Evolutionary conservation across 2,888 invertebrate genomes (phyloP).

Genomic region (Chelonus formosanus): DNA sequence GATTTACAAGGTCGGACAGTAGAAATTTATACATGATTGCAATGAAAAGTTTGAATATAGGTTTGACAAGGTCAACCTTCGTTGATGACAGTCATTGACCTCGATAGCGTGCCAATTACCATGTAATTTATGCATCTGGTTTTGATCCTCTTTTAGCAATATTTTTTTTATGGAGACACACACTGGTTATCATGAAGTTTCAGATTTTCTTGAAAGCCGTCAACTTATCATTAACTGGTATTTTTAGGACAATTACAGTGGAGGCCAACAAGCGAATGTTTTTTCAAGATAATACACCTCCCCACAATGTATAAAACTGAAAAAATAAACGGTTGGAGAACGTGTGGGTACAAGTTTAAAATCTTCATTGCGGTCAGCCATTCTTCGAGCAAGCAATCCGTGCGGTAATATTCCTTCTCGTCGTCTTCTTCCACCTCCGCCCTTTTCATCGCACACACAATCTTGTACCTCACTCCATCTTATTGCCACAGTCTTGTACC

Average conservation of each 20-base stretch:
- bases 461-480: slow-evolving; percentile 16
- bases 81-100: slow-evolving; percentile 44
- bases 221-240: slow-evolving; percentile 13
- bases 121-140: slow-evolving; percentile 43
- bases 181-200: slow-evolving; percentile 1
- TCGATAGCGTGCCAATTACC: slow-evolving; percentile 45
- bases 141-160: slow-evolving; percentile 29
- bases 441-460: slow-evolving; percentile 9
- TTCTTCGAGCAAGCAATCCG: slow-evolving; percentile 58
- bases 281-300: slow-evolving; percentile 10
- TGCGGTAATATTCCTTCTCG: slow-evolving; percentile 44
- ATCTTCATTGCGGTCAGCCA: slow-evolving; percentile 63
- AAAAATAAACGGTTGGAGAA: slow-evolving; percentile 36
- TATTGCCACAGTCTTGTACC: slow-evolving; percentile 36
- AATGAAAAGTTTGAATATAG: slow-evolving; percentile 11
- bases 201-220: slow-evolving; percentile 5
- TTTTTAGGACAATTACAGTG: slow-evolving; percentile 14
- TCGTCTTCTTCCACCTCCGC: slow-evolving; percentile 36
- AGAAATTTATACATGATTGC: slow-evolving; percentile 21
- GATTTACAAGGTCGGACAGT: slow-evolving; percentile 28
- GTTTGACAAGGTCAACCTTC: slow-evolving; percentile 44
- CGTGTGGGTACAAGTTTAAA: slow-evolving; percentile 57
- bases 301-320: slow-evolving; percentile 23
- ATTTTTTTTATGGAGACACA: slow-evolving; percentile 3
- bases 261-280: slow-evolving; percentile 5